phyloP scores from a whole-genome alignment of 2,797 vertebrate genomes.

The Nannoperca australis region DNA sequence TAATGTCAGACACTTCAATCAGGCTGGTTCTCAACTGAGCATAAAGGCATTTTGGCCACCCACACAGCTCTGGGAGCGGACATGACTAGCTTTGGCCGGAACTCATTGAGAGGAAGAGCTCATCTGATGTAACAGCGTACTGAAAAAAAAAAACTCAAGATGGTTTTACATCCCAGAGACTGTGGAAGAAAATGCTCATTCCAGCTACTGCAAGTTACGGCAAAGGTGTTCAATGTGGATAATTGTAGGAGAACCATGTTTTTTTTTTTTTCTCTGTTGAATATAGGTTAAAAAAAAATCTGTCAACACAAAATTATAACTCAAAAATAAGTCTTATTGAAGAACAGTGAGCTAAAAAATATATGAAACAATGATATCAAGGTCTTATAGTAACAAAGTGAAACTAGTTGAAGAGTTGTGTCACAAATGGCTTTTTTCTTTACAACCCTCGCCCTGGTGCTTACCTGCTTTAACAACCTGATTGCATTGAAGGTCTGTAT shows the following conservation, averaged over 20 bases:
- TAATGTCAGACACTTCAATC: conserved; percentile 34
- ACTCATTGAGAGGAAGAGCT: conserved; percentile 37
- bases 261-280: background rate
- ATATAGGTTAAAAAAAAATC: background rate
- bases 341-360: background rate
- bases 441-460: conserved; percentile 1
- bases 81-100: conserved; percentile 45
- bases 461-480: conserved; percentile 10
- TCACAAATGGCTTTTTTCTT: conserved; percentile 6
- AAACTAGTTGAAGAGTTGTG: background rate
- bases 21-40: conserved; percentile 16
- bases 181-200: background rate
- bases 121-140: conserved; percentile 21
- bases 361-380: background rate
- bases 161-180: background rate
- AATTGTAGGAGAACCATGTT: background rate
- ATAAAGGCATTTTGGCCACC: conserved; percentile 36
- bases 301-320: background rate
- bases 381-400: background rate
- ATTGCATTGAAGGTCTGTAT: background rate
- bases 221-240: background rate
- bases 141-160: conserved; percentile 32
- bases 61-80: conserved; percentile 53
- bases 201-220: background rate
- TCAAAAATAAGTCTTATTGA: background rate